Base-by-base conservation (phyloP, 1,140 invertebrate genomes). In the Drosophila miranda region DNA sequence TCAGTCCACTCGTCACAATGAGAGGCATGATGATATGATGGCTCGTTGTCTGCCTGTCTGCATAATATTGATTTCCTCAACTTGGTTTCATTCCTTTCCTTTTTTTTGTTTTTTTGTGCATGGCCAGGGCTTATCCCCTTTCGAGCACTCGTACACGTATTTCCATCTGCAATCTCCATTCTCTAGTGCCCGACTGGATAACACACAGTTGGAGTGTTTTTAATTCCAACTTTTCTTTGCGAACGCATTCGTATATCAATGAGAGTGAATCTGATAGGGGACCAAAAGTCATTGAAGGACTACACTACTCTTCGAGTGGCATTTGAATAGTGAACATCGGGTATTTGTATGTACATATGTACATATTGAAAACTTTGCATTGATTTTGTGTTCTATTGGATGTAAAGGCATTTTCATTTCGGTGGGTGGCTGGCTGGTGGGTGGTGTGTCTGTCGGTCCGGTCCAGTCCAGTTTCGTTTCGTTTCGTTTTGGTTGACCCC, bases 161-260 rank as follows among this genome's bases (percentile, higher is more conserved):
- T 46, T 58, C 46, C 48, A 46, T 48, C 66, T 43, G 44, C 58
- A 26, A 62, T 63, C 61, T 63, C 41, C 67, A 75, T 49, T 51
- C 55, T 71, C 61, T 16, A 75, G 75, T 84, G 75, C 42, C 53
- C 38, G 56, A 71, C 56, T 73, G 79, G 70, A 84, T 84, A 84
- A 84, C 80, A 84, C 67, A 78, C 55, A 80, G 57, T 49, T 77
- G 61, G 80, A 84, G 80, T 76, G 80, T 84, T 84, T 84, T 84
- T 86, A 84, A 86, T 84, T 84, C 86, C 62, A 80, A 84, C 80
- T 84, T 86, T 81, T 69, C 44, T 52, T 56, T 49, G 48, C 21
- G 9, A 38, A 43, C 38, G 56, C 59, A 67, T 57, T 74, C 67
- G 58, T 63, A 61, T 62, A 68, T 81, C 72, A 84, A 73, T 80